These are phyloP conservation scores for Amblyraja radiata DNA, from an alignment of 2,797 vertebrate genomes.

Conservation along the genomic window DNA sequence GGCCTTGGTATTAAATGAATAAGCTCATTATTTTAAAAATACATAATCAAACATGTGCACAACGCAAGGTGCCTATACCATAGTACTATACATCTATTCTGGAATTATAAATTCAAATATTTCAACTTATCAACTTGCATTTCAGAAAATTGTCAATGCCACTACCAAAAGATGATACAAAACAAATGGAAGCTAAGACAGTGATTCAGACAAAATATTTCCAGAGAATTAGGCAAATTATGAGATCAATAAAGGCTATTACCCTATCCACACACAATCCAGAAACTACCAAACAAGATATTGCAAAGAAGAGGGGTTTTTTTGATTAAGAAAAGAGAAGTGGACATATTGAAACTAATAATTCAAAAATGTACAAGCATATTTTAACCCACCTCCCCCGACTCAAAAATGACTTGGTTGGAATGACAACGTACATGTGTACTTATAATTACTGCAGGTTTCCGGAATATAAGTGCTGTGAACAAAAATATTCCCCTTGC, in stretches of 20 bases:
- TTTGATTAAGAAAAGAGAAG: too few relatives aligned
- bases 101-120: background rate
- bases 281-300: background rate
- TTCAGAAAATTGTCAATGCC: too few relatives aligned
- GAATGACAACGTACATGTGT: background rate
- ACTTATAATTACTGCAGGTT: background rate
- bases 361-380: background rate
- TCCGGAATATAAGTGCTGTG: background rate
- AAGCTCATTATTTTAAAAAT: too few relatives aligned
- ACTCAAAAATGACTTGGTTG: background rate
- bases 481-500: background rate
- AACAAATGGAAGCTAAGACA: background rate
- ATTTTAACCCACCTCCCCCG: too few relatives aligned
- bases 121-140: background rate
- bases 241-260: background rate
- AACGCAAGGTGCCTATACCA: too few relatives aligned
- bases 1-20: too few relatives aligned
- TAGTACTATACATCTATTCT: background rate
- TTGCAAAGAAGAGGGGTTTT: background rate
- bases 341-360: background rate
- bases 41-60: too few relatives aligned
- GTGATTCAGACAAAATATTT: background rate
- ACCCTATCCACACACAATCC: background rate
- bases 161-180: background rate
- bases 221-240: background rate